Evolutionary conservation across 2,113 vertebrate genomes (phyloP), one percentile per base, ranked within the genome.

Genomic region (Colinus virginianus): DNA sequence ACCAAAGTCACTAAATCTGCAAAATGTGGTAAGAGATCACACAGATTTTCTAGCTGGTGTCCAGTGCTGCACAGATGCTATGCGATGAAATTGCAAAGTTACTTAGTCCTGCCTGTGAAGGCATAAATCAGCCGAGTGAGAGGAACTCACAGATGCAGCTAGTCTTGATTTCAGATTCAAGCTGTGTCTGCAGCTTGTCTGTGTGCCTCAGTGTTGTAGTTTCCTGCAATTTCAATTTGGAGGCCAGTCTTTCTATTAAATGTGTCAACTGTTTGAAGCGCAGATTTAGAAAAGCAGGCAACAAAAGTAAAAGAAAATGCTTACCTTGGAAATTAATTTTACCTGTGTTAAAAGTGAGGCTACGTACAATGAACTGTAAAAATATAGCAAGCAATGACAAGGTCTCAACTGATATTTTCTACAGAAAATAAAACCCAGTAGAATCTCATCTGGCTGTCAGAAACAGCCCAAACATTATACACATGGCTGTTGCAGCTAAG

Each of bases 1-100:
- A 83, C 71, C 49, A 20, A 70, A 93, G 90, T 74, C 90, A 86
- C 78, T 95, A 86, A 85, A 95, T 96, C 83, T 91, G 46, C 72
- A 83, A 85, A 79, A 89, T 58, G 45, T 45, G 55, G 75, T 90
- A 49, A 87, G 68, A 93, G 34, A 95, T 93, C 71, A 91, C 51
- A 58, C 40, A 42, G 53, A 82, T 53, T 92, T 63, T 77, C 71
- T 42, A 83, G 38, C 8, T 9, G 68, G 75, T 77, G 87, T 62
- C 49, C 81, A 58, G 49, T 38, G 59, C 63, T 85, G 46, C 32
- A 22, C 8, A 70, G 78, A 63, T 48, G 58, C 7, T 77, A 85
- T 90, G 70, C 90, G 49, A 80, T 5, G 49, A 79, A 70, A 38
- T 11, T 77, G 68, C 61, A 55, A 49, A 85, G 42, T 77, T 91